Evolutionary conservation across 2,888 invertebrate species (phyloP), one percentile per base, ranked within the genome.

Genomic region (Andrena flavipes): DNA sequence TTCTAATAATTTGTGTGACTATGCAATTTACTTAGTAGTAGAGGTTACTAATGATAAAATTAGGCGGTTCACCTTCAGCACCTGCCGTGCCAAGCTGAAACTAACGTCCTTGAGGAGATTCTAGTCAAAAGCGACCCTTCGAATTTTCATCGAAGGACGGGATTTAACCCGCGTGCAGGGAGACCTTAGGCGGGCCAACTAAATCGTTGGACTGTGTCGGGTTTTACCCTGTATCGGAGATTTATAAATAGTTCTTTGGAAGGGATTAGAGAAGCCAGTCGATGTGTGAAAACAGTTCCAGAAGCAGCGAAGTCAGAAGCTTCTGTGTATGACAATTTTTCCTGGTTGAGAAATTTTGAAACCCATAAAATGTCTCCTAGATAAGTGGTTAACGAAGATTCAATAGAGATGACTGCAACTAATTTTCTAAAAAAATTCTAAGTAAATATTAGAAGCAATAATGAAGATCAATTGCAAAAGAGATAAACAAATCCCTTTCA

Each of bases 211-310:
- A 4, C 69, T 76, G 76, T 49, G 74, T 35, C 56, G 74, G 68
- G 64, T 68, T 51, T 20, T 71, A 80, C 65, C 84, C 59, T 73
- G 59, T 76, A 84, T 80, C 76, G 77, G 64, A 56, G 33, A 78
- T 81, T 73, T 85, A 85, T 82, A 80, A 84, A 84, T 84, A 84
- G 79, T 70, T 56, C 73, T 70, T 60, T 54, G 56, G 69, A 65
- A 75, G 60, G 48, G 51, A 60, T 69, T 70, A 62, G 26, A 71
- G 67, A 29, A 60, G 80, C 60, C 62, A 33, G 13, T 10, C 5
- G 68, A 33, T 20, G 67, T 26, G 70, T 69, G 48, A 64, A 51
- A 26, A 42, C 51, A 60, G 51, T 30, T n/a, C n/a, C 29, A 30
- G 30, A 60, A 49, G 26, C 48, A n/a, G 16, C 16, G 67, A 26